These are phyloP conservation scores for Lasioglossum zephyrum DNA, from an alignment of 2,888 invertebrate species.

Conservation along the genomic window DNA sequence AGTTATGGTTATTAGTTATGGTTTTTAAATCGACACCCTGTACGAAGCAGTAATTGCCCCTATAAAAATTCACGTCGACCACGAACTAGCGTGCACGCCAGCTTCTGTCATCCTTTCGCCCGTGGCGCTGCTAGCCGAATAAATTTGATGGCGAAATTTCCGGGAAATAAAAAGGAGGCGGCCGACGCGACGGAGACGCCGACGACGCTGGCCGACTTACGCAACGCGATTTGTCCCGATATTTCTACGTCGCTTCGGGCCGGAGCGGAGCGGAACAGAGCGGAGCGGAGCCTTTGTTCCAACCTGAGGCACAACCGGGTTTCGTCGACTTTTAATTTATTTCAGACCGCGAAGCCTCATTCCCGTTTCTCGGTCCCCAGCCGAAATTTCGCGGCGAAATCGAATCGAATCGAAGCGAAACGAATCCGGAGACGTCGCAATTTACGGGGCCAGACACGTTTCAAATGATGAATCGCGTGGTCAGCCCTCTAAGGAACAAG, in stretches of 20 bases:
- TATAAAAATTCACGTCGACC: conserved; percentile 7
- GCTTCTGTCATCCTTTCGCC: conserved; percentile 61
- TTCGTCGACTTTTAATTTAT: conserved; percentile 68
- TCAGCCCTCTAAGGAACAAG: neutral
- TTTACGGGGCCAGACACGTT: conserved; percentile 37
- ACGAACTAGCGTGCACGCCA: conserved; percentile 2
- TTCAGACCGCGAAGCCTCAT: conserved; percentile 30
- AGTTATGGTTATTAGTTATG: too few species aligned
- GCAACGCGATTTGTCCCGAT: conserved; percentile 73
- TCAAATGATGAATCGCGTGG: conserved; percentile 47
- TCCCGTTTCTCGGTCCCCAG: conserved; percentile 31
- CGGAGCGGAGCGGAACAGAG: neutral
- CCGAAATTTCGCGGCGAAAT: conserved; percentile 57
- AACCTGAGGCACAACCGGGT: conserved; percentile 25
- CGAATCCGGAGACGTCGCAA: conserved; percentile 44
- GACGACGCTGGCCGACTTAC: conserved; percentile 59
- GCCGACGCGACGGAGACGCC: conserved; percentile 52
- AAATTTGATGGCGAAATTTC: conserved; percentile 78
- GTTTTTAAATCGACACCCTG: neutral
- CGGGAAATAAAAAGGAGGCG: conserved; percentile 77
- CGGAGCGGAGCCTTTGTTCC: conserved; percentile 65
- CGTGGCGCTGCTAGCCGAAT: conserved; percentile 71
- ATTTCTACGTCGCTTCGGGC: conserved; percentile 52
- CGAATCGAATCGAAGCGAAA: conserved; percentile 52
- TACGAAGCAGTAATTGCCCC: neutral